Conservation (phyloP, 2,888 invertebrate genomes). For the Lasioglossum lativentre region DNA sequence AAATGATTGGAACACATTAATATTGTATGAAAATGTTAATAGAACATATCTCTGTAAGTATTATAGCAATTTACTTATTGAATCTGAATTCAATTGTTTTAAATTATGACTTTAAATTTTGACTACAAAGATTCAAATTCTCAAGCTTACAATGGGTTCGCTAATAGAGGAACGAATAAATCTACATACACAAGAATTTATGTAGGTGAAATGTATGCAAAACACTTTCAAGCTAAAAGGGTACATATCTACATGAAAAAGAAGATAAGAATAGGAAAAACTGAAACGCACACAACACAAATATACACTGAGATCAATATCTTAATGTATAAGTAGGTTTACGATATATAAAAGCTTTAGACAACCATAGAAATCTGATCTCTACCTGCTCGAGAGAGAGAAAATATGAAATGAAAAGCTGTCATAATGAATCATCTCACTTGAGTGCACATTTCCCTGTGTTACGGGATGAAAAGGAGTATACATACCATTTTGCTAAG, state of each 20-base stretch:
- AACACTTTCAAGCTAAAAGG: neutral
- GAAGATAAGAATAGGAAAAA: constrained; percentile 10
- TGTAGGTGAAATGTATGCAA: neutral
- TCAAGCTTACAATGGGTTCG: neutral
- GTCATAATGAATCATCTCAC: constrained; percentile 82
- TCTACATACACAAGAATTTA: neutral
- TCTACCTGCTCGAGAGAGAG: constrained; percentile 51
- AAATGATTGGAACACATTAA: neutral
- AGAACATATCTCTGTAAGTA: neutral
- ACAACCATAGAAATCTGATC: constrained; percentile 70
- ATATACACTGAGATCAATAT: neutral
- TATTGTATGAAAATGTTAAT: neutral
- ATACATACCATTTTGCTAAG: constrained; percentile 81
- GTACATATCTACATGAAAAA: neutral
- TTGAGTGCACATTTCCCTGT: constrained; percentile 80
- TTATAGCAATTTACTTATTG: neutral
- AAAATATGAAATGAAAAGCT: constrained; percentile 83
- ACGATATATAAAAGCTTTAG: constrained; percentile 22
- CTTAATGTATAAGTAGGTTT: constrained; percentile 15
- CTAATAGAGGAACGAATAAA: neutral
- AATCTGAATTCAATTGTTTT: neutral
- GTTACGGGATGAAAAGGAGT: constrained; percentile 68
- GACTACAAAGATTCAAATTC: neutral
- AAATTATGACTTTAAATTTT: constrained; percentile 1
- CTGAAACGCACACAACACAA: neutral